Evolutionary conservation across 2,888 invertebrate genomes (phyloP).

Genomic region (Cryptophagus acutangulus): DNA sequence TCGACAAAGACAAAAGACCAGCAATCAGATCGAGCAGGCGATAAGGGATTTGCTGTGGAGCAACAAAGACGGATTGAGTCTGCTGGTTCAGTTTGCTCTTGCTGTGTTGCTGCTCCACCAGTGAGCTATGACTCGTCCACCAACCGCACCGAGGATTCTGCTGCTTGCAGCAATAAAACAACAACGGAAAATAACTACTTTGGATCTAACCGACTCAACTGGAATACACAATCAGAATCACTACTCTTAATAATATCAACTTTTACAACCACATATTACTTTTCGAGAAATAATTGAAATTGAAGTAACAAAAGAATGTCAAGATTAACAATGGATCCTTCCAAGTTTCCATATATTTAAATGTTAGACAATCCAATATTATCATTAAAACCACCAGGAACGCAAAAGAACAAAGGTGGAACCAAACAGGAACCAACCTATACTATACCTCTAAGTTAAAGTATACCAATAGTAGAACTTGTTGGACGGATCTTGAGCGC

Average conservation of each 20-base stretch:
- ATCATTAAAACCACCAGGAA: too few species aligned
- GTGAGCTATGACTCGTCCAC: constrained; percentile 43
- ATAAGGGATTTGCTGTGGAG: constrained; percentile 35
- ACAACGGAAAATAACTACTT: constrained; percentile 39
- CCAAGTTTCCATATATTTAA: too few species aligned
- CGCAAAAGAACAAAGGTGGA: too few species aligned
- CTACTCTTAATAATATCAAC: background rate
- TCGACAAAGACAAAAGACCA: constrained; percentile 48
- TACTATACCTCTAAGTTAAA: too few species aligned
- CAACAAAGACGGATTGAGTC: constrained; percentile 39
- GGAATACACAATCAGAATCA: constrained; percentile 44
- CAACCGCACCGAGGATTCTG: constrained; percentile 39
- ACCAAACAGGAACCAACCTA: too few species aligned
- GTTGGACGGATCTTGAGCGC: too few species aligned
- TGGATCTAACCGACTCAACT: constrained; percentile 29
- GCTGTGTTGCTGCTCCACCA: constrained; percentile 25
- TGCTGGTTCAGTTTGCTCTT: constrained; percentile 9
- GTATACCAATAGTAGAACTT: too few species aligned
- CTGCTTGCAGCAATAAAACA: constrained; percentile 41
- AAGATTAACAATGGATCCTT: too few species aligned
- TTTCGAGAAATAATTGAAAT: too few species aligned
- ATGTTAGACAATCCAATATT: too few species aligned
- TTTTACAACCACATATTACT: too few species aligned
- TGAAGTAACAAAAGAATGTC: too few species aligned
- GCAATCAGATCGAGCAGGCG: constrained; percentile 43